These are phyloP conservation scores for Oncorhynchus gorbuscha DNA, from an alignment of 2,113 vertebrate species.

Conservation along the genomic window DNA sequence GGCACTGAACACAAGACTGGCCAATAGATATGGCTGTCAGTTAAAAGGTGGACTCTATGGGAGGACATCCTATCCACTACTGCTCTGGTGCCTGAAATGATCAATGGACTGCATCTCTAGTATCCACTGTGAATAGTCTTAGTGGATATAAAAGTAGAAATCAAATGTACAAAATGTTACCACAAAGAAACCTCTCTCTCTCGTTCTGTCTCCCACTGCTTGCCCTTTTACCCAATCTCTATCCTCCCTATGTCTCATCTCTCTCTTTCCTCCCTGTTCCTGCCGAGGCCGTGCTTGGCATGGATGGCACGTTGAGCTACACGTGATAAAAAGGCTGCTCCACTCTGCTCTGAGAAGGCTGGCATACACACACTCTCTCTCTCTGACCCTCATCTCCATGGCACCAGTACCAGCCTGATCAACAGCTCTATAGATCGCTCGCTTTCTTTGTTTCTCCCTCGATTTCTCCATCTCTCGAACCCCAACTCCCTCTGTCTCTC, in stretches of 20 bases:
- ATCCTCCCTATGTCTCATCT: neutral
- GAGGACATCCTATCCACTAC: neutral
- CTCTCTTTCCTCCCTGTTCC: neutral
- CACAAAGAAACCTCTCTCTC: neutral
- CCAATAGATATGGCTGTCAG: slow-evolving; percentile 6
- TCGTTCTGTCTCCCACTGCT: neutral
- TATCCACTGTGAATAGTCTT: neutral
- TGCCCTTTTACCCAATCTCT: neutral
- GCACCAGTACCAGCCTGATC: slow-evolving; percentile 42
- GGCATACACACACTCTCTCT: slow-evolving; percentile 8
- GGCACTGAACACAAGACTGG: neutral
- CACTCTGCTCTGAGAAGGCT: neutral
- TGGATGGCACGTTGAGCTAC: slow-evolving; percentile 56
- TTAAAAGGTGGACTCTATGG: neutral
- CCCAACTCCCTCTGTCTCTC: neutral
- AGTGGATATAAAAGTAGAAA: neutral
- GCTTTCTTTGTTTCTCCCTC: neutral
- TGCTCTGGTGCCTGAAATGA: neutral
- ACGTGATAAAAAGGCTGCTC: slow-evolving; percentile 44
- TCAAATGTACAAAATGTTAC: neutral
- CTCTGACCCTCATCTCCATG: slow-evolving; percentile 38
- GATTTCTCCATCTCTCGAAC: slow-evolving; percentile 5
- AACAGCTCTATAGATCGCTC: neutral
- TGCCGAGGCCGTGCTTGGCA: slow-evolving; percentile 30
- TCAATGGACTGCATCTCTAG: neutral